Conservation (phyloP, 1,140 invertebrate species). For the Gryllus bimaculatus region DNA sequence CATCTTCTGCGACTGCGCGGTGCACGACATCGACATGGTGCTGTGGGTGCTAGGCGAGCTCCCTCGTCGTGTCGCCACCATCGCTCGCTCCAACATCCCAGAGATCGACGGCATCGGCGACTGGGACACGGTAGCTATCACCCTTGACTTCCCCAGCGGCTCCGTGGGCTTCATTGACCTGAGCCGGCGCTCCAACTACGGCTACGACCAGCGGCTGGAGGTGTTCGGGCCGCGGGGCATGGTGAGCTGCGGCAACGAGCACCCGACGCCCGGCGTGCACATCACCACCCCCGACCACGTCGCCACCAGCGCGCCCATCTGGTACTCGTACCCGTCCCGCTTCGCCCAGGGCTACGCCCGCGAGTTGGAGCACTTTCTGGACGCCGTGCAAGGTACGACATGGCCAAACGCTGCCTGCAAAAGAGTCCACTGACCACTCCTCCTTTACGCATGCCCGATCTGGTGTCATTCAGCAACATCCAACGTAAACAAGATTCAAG, state of each 20-base stretch:
- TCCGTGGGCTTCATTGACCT: conserved; percentile 53
- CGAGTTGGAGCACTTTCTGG: conserved; percentile 57
- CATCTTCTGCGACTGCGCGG: conserved; percentile 62
- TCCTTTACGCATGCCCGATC: too few relatives aligned
- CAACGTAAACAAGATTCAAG: too few relatives aligned
- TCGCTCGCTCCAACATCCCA: conserved; percentile 43
- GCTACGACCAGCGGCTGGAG: conserved; percentile 62
- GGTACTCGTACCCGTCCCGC: conserved; percentile 52
- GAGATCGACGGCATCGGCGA: conserved; percentile 51
- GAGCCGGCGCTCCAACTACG: conserved; percentile 49
- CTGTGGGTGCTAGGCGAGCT: conserved; percentile 52
- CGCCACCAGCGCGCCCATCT: conserved; percentile 42
- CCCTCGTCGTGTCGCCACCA: conserved; percentile 43
- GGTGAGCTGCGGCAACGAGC: conserved; percentile 47
- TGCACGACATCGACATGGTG: conserved; percentile 59
- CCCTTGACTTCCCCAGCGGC: conserved; percentile 52
- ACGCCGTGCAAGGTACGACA: conserved; percentile 44
- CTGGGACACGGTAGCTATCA: conserved; percentile 52
- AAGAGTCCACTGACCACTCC: too few relatives aligned
- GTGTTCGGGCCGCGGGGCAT: conserved; percentile 48
- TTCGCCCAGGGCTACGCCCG: conserved; percentile 46
- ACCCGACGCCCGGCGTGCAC: conserved; percentile 39
- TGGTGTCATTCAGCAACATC: too few relatives aligned
- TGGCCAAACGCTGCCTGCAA: background rate
- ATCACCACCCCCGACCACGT: conserved; percentile 35